Conservation (phyloP, 1,140 invertebrate genomes). For the Watersipora subatra region DNA sequence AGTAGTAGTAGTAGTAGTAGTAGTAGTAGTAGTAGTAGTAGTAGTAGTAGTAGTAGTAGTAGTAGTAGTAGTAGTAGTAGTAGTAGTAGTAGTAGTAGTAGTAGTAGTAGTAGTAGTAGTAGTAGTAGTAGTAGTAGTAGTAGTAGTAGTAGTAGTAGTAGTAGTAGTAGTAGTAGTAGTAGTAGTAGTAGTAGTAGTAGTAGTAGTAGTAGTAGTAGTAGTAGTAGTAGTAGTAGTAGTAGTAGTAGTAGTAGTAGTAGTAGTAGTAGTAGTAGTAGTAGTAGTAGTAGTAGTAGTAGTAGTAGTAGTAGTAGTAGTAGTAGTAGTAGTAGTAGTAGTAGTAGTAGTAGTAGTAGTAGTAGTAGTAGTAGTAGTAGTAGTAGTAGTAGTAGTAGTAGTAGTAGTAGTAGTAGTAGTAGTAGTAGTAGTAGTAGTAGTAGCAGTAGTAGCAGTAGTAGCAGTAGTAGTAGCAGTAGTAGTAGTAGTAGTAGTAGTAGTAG, state of each 20-base stretch:
- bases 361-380: constrained; percentile 12
- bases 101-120: constrained; percentile 12
- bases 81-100: constrained; percentile 12
- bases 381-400: constrained; percentile 12
- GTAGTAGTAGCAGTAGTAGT: constrained; percentile 12
- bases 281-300: constrained; percentile 10
- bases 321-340: constrained; percentile 12
- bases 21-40: constrained; percentile 10
- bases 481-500: constrained; percentile 12
- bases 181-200: constrained; percentile 12
- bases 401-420: constrained; percentile 12
- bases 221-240: constrained; percentile 12
- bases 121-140: constrained; percentile 12
- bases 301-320: constrained; percentile 12
- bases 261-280: constrained; percentile 10
- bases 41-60: constrained; percentile 10
- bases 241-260: constrained; percentile 10
- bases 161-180: constrained; percentile 12
- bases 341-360: constrained; percentile 12
- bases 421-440: constrained; percentile 12
- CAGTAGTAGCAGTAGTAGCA: constrained; percentile 11
- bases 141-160: constrained; percentile 12
- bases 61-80: constrained; percentile 12
- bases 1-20: constrained; percentile 10
- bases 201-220: constrained; percentile 12